A percentile compares a stretch with the other conserved stretches of the same genome.
Conservation (phyloP, 2,888 invertebrate genomes). For the Campoplex capitator region DNA sequence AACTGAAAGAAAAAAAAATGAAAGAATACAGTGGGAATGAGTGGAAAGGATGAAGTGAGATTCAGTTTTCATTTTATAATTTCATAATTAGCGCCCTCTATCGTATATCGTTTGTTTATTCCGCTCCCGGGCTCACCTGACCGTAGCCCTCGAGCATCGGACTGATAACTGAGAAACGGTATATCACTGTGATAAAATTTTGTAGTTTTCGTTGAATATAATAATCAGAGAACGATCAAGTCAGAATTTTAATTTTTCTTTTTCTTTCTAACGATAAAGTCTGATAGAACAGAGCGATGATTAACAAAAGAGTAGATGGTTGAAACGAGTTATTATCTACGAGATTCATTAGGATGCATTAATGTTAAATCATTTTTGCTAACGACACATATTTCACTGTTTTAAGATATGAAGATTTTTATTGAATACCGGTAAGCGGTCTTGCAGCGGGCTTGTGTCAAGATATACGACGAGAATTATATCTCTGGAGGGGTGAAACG, state of each 20-base stretch:
- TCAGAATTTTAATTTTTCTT: background rate
- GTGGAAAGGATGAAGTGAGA: constrained; percentile 35
- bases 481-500: background rate
- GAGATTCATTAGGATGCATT: background rate
- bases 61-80: constrained; percentile 7
- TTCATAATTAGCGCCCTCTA: constrained; percentile 2
- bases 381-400: constrained; percentile 4
- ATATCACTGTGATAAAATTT: background rate
- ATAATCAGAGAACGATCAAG: background rate
- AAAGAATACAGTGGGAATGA: constrained; percentile 2
- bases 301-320: background rate
- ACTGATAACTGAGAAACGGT: background rate
- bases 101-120: background rate
- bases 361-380: background rate
- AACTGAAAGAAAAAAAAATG: constrained; percentile 28
- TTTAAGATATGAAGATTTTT: constrained; percentile 14
- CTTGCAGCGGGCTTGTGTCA: background rate
- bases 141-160: background rate
- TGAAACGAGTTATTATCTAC: background rate
- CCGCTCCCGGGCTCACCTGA: background rate
- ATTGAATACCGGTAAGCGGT: constrained; percentile 1
- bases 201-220: background rate
- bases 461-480: constrained; percentile 22
- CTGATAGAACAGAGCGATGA: background rate
- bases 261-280: background rate